Evolutionary conservation across 1,140 invertebrate genomes (phyloP).

Genomic region (Carposina sasakii): DNA sequence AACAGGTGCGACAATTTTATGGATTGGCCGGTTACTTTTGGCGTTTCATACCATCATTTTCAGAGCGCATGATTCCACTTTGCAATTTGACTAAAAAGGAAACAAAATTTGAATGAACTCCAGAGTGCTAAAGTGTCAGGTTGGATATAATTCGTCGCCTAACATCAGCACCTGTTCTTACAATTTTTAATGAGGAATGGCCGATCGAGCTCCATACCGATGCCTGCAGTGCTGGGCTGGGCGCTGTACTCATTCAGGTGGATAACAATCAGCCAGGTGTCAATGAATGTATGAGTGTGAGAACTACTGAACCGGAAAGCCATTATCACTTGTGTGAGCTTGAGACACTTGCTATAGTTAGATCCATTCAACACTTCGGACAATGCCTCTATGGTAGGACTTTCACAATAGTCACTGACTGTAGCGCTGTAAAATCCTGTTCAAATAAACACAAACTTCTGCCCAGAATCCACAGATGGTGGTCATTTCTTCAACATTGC

Average conservation of each 20-base stretch:
- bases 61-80: slow-evolving; percentile 13
- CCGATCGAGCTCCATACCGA: slow-evolving; percentile 39
- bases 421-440: slow-evolving; percentile 24
- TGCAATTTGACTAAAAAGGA: slow-evolving; percentile 9
- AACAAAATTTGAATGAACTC: slow-evolving; percentile 2
- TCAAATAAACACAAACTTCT: slow-evolving; percentile 30
- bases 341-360: slow-evolving; percentile 54
- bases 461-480: slow-evolving; percentile 35
- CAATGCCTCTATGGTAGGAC: slow-evolving; percentile 24
- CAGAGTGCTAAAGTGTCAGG: slow-evolving; percentile 16
- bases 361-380: slow-evolving; percentile 27
- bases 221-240: slow-evolving; percentile 37
- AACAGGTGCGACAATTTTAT: slow-evolving; percentile 11
- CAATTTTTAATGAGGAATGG: slow-evolving; percentile 7
- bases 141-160: slow-evolving; percentile 2
- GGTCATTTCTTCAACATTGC: slow-evolving; percentile 33
- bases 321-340: slow-evolving; percentile 56
- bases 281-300: slow-evolving; percentile 18
- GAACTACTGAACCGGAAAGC: slow-evolving; percentile 22
- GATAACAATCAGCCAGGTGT: slow-evolving; percentile 3
- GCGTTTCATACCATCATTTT: slow-evolving; percentile 28
- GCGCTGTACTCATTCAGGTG: slow-evolving; percentile 49
- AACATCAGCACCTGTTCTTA: slow-evolving; percentile 4
- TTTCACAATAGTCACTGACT: slow-evolving; percentile 28
- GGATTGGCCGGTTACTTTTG: slow-evolving; percentile 24